Evolutionary conservation across 2,888 invertebrate species (phyloP).

Genomic region (Himalopsyche kuldschensis): DNA sequence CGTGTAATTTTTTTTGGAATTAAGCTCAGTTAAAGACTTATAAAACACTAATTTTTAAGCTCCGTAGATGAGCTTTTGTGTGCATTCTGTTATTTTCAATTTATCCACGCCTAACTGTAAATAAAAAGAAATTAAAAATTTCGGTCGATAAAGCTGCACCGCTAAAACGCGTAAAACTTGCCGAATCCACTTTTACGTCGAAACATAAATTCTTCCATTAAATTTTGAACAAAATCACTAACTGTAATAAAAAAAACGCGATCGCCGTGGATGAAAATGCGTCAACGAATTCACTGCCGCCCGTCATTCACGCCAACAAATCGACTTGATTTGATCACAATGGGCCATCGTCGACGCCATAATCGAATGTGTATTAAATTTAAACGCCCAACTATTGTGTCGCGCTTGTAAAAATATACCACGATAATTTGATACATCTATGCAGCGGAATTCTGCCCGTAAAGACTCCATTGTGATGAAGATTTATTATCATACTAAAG

Average conservation of each 20-base stretch:
- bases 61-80: no score
- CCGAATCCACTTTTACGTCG: neutral
- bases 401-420: neutral
- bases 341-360: neutral
- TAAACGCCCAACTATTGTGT: neutral
- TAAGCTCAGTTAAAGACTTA: no score
- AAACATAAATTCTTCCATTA: neutral
- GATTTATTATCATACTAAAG: neutral
- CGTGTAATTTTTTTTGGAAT: no score
- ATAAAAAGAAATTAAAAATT: no score
- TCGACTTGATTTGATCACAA: neutral
- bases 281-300: neutral
- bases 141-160: no score
- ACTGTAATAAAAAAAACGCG: neutral
- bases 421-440: neutral
- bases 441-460: neutral
- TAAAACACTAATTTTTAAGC: no score
- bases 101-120: no score
- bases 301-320: neutral
- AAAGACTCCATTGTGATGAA: neutral
- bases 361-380: neutral
- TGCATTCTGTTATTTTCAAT: no score
- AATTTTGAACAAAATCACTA: neutral
- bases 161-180: neutral
- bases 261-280: neutral